Base-by-base conservation (phyloP, 2,888 invertebrate genomes). In the Acleris sparsana region DNA sequence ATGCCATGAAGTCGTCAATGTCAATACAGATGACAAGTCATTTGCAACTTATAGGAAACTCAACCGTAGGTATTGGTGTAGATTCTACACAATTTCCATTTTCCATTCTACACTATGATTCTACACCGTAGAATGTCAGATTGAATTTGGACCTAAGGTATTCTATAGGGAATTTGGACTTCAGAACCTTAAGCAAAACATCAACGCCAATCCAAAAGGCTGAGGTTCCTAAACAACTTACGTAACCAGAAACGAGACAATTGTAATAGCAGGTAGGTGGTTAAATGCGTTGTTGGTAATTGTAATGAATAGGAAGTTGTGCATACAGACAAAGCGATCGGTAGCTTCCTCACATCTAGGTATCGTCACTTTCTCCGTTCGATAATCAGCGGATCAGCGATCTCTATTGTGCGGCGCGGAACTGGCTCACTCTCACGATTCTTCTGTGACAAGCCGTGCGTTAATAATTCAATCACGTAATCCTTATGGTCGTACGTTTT, bases 351-450 rank as follows among this genome's bases (percentile, higher is more conserved):
- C 83, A 77, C 83, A 81, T 83, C 69, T 69, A 39, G 11, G 13
- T 39, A 63, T 63, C 71, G 69, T 72, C 71, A 81, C 87, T 87
- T 87, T 87, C 87, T 83, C 87, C 79, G 69, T 80, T 83, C 75
- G 78, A 80, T 78, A 79, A 75, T 73, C 75, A 55, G 55, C 48
- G 46, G 63, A 72, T 75, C 72, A 68, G 72, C 73, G 74, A 76
- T 77, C 64, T 71, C 75, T 73, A 80, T 82, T 82, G 82, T 79
- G 70, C 78, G 22, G 46, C 39, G 7, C 44, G 44, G 60, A 52
- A 65, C 62, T 68, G 17, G 22, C 18, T 52, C 46, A 39, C 52
- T 68, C 49, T 56, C 59, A 58, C 55, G 58, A 58, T 63, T 68
- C 62, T 73, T 70, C 64, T 71, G 64, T 69, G 69, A 69, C 70